Base-by-base conservation (phyloP, 2,797 vertebrate genomes). In the Artibeus lituratus region DNA sequence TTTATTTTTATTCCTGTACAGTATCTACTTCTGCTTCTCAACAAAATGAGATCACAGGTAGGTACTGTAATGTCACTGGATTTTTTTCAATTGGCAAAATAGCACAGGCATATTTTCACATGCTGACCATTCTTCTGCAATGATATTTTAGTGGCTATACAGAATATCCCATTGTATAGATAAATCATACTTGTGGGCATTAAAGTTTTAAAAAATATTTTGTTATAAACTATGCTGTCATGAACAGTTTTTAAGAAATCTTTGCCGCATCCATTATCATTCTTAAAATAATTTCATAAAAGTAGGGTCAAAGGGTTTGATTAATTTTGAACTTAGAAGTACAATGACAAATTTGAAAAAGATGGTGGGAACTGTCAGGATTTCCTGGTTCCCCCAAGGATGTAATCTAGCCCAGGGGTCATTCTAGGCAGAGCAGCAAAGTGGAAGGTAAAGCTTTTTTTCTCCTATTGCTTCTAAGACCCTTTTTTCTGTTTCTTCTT, bases 251-350 rank as follows among this genome's bases (percentile, higher is more conserved):
- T 90, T 82, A 72, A 65, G 59, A 91, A 69, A 81, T 81, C 67
- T 84, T 78, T 93, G 42, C 22, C 26, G 84, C 18, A 69, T 8
- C 9, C 49, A 59, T 84, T 39, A 77, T 87, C 55, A 59, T 87
- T 35, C 49, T 90, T 84, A 78, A 91, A 73, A 80, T 32, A 84
- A 80, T 70, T 84, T 92, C 32, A 57, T 72, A 70, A 94, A 94
- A 86, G n/a, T 89, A 37, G 49, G 53, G 69, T 87, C 32, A 78
- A 80, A 74, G 35, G 19, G 21, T 47, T n/a, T 49, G 70, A 92
- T 87, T 57, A 87, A 53, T 78, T 35, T 57, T 90, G 73, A 78
- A 29, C n/a, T n/a, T 59, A 84, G 32, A 74, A 88, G 55, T 47
- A 74, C 55, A 55, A 49, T 55, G 29, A n/a, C 49, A 82, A 72